These are phyloP conservation scores for Emydocephalus ijimae DNA, from an alignment of 2,113 vertebrate genomes.

Conservation along the genomic window DNA sequence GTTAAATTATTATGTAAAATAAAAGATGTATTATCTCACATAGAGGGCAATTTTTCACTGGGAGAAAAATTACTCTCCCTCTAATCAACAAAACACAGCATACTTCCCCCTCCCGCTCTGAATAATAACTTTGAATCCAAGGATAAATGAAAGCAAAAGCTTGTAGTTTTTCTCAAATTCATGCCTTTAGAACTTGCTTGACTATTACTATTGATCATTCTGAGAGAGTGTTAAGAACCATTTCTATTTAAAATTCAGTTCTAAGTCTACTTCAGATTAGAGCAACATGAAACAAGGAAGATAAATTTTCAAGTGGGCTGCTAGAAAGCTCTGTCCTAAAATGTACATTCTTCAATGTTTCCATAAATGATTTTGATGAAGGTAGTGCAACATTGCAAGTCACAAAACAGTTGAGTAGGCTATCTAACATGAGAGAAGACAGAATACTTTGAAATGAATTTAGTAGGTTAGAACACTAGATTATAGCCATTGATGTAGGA, in stretches of 20 bases:
- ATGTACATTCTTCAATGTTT: background rate
- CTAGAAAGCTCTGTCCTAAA: background rate
- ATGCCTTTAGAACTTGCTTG: background rate
- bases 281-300: background rate
- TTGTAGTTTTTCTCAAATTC: background rate
- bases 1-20: slow-evolving; percentile 1
- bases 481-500: background rate
- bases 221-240: background rate
- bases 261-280: background rate
- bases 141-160: background rate
- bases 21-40: slow-evolving; percentile 4
- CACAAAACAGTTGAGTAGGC: background rate
- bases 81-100: background rate
- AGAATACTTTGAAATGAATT: background rate
- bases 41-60: background rate
- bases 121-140: background rate
- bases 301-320: background rate
- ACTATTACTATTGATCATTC: background rate
- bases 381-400: background rate
- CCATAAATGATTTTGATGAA: background rate
- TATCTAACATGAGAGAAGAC: background rate
- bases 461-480: background rate
- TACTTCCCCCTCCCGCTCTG: background rate
- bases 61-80: background rate
- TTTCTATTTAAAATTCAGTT: background rate